Conservation (phyloP, 2,888 invertebrate genomes). For the Drosophila koepferae region DNA sequence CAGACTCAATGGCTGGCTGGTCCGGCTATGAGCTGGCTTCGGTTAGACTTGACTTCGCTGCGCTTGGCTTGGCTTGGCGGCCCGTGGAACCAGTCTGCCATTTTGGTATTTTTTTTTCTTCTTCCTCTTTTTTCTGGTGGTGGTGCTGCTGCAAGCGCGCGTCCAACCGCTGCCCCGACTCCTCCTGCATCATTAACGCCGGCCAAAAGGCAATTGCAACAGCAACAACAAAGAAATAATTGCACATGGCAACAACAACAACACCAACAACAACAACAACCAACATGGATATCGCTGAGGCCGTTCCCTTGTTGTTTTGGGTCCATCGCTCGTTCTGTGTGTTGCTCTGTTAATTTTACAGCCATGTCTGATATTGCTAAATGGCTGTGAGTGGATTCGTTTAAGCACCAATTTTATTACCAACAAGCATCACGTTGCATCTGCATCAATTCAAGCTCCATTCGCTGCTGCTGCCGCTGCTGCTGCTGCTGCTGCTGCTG, state of each 20-base stretch:
- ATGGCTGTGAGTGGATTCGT: conserved; percentile 84
- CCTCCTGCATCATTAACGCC: conserved; percentile 76
- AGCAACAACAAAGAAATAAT: conserved; percentile 53
- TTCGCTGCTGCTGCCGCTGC: conserved; percentile 33
- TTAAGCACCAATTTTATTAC: conserved; percentile 84
- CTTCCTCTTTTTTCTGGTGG: not conserved
- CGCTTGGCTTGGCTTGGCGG: not conserved
- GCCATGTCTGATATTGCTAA: conserved; percentile 83
- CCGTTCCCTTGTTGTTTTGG: conserved; percentile 48
- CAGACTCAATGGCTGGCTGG: conserved; percentile 81
- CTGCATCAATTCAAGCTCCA: conserved; percentile 68
- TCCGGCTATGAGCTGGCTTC: conserved; percentile 6
- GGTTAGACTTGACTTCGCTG: not conserved
- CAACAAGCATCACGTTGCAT: conserved; percentile 81
- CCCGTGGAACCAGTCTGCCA: conserved; percentile 73
- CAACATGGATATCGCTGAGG: conserved; percentile 53
- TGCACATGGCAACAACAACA: conserved; percentile 54
- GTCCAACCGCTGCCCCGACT: conserved; percentile 37
- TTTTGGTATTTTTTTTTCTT: conserved; percentile 29
- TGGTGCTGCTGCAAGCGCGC: conserved; percentile 49
- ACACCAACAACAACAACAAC: conserved; percentile 6
- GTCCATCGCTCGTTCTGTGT: conserved; percentile 62
- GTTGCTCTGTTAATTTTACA: conserved; percentile 81
- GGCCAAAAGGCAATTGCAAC: conserved; percentile 56
- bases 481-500: conserved; percentile 53